phyloP scores from a whole-genome alignment of 2,113 vertebrate genomes.

The Ptilorrhoa leucosticta region DNA sequence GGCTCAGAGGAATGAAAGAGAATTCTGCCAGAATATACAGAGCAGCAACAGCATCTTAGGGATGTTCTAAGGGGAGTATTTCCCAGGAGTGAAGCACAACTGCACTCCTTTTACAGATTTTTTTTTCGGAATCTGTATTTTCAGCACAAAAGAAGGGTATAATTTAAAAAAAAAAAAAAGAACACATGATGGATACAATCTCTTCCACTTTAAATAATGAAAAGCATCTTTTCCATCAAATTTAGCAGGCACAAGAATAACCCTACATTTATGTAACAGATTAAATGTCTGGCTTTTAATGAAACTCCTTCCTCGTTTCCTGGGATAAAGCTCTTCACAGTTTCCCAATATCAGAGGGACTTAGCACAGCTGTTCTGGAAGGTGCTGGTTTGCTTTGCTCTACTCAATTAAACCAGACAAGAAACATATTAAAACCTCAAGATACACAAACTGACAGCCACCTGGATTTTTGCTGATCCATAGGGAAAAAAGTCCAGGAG shows the following conservation, averaged over 20 bases:
- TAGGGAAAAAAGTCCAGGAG: neutral
- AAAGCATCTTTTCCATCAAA: conserved; percentile 4
- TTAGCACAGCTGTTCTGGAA: neutral
- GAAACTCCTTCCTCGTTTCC: neutral
- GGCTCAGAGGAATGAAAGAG: neutral
- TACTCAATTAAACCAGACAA: neutral
- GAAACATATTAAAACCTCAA: neutral
- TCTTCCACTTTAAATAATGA: conserved; percentile 3
- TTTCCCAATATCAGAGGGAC: neutral
- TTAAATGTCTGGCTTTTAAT: conserved; percentile 18
- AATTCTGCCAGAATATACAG: neutral
- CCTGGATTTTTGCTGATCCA: neutral
- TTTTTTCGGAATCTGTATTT: neutral
- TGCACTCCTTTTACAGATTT: neutral
- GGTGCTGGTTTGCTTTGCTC: neutral
- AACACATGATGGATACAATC: neutral
- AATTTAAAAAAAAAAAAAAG: neutral
- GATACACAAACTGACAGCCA: neutral
- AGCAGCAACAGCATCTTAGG: neutral
- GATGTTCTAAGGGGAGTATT: neutral
- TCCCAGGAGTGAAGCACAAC: neutral
- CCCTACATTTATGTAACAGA: neutral
- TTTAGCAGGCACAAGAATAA: neutral
- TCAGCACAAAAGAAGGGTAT: neutral
- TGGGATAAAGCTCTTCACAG: neutral